phyloP scores from a whole-genome alignment of 2,113 vertebrate species.

The Hirundichthys speculiger region DNA sequence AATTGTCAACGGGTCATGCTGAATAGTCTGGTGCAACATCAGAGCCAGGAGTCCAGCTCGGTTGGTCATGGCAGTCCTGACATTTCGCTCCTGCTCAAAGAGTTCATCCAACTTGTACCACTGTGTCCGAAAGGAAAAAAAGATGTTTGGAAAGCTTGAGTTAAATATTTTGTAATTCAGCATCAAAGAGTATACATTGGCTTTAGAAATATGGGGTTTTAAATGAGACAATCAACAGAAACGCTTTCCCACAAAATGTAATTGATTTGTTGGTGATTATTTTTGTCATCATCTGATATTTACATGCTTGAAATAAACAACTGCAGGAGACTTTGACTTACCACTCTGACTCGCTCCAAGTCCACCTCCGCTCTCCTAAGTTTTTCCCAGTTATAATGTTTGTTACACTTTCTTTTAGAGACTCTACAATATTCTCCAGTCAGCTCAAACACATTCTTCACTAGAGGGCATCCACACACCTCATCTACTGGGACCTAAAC shows the following conservation, averaged over 20 bases:
- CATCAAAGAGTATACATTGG: background rate
- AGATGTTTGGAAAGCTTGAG: background rate
- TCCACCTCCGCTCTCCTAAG: slow-evolving; percentile 92
- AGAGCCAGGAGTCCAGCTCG: slow-evolving; percentile 90
- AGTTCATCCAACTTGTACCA: slow-evolving; percentile 96
- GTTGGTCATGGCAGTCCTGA: slow-evolving; percentile 94
- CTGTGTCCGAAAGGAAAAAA: slow-evolving; percentile 60
- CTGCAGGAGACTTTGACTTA: slow-evolving; percentile 42
- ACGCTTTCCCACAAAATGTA: too few species aligned
- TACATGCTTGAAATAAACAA: background rate
- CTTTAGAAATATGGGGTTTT: too few species aligned
- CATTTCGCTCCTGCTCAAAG: slow-evolving; percentile 93
- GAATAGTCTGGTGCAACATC: slow-evolving; percentile 94
- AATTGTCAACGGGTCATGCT: slow-evolving; percentile 90
- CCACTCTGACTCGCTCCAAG: slow-evolving; percentile 91
- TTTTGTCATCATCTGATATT: too few species aligned
- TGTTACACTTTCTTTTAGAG: slow-evolving; percentile 91
- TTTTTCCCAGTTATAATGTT: slow-evolving; percentile 96
- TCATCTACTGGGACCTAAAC: slow-evolving; percentile 86
- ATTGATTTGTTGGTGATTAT: too few species aligned
- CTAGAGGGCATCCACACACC: slow-evolving; percentile 92
- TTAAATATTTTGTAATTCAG: background rate
- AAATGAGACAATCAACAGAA: too few species aligned
- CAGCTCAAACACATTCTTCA: slow-evolving; percentile 90
- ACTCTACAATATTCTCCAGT: slow-evolving; percentile 91